Evolutionary conservation across 2,888 invertebrate genomes (phyloP).

Genomic region (Acrobasis repandana): DNA sequence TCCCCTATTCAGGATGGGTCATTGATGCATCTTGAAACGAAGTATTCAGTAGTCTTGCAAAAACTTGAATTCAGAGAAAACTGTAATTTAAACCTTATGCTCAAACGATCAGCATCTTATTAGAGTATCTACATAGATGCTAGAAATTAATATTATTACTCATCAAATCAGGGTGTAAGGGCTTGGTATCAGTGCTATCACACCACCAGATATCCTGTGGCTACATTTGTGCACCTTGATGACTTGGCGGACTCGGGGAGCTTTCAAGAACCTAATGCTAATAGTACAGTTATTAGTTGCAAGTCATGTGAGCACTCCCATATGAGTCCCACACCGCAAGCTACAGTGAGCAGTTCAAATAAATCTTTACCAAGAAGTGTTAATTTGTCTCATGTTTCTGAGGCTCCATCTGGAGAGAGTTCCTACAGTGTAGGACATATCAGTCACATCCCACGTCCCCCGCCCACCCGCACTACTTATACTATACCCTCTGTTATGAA

Average conservation of each 20-base stretch:
- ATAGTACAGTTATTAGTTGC: slow-evolving; percentile 46
- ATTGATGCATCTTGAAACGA: slow-evolving; percentile 50
- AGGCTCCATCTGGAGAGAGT: slow-evolving; percentile 30
- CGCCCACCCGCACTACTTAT: slow-evolving; percentile 63
- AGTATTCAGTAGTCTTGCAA: slow-evolving; percentile 60
- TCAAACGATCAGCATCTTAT: slow-evolving; percentile 49
- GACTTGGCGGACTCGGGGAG: slow-evolving; percentile 42
- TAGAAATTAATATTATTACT: slow-evolving; percentile 47
- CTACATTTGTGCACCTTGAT: slow-evolving; percentile 67
- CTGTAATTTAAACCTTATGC: slow-evolving; percentile 46
- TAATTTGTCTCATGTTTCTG: slow-evolving; percentile 26
- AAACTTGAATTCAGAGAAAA: slow-evolving; percentile 67
- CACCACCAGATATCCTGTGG: slow-evolving; percentile 64
- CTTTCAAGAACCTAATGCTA: slow-evolving; percentile 49
- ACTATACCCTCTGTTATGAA: slow-evolving; percentile 56
- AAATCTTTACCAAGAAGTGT: slow-evolving; percentile 24
- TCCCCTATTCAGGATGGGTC: slow-evolving; percentile 56
- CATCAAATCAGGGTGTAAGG: slow-evolving; percentile 65
- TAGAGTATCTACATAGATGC: slow-evolving; percentile 40
- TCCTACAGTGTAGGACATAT: slow-evolving; percentile 60
- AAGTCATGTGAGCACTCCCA: slow-evolving; percentile 27
- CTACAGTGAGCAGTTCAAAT: slow-evolving; percentile 31
- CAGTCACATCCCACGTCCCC: slow-evolving; percentile 67
- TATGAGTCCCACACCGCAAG: slow-evolving; percentile 30
- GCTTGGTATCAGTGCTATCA: slow-evolving; percentile 76